These are phyloP conservation scores for Rhynchonycteris naso DNA, from an alignment of 2,797 vertebrate genomes.

Conservation along the genomic window DNA sequence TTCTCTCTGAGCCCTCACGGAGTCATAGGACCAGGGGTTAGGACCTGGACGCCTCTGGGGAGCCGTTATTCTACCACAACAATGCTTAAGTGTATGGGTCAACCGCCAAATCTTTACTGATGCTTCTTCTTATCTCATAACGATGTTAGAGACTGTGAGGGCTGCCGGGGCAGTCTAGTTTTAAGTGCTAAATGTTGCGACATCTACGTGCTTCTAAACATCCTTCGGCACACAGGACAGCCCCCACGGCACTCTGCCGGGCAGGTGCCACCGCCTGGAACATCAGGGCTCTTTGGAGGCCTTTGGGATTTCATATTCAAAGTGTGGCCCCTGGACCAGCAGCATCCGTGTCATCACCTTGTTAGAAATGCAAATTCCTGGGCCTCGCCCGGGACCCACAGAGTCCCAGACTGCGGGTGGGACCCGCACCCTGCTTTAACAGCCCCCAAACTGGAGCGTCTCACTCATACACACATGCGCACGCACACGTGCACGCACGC, in stretches of 20 bases:
- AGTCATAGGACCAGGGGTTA: background rate
- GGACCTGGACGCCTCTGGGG: background rate
- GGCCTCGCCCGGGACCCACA: background rate
- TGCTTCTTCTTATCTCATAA: background rate
- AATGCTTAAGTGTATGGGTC: background rate
- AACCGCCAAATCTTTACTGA: background rate
- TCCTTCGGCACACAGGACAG: too few species aligned
- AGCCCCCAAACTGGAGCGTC: background rate
- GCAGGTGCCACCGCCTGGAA: background rate
- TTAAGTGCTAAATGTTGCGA: background rate
- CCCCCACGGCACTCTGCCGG: background rate
- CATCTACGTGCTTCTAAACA: background rate
- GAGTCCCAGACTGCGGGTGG: background rate
- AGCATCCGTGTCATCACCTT: background rate
- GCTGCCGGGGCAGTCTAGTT: background rate
- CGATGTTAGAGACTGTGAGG: background rate
- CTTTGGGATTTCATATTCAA: background rate
- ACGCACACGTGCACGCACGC: background rate
- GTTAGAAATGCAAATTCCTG: background rate
- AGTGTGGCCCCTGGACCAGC: background rate
- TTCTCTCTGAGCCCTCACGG: background rate
- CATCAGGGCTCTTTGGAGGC: background rate
- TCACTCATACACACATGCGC: background rate
- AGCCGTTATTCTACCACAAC: background rate
- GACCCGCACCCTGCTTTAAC: background rate